Evolutionary conservation across 2,888 invertebrate species (phyloP), one percentile per base, ranked within the genome.

Genomic region (Rhingia rostrata): DNA sequence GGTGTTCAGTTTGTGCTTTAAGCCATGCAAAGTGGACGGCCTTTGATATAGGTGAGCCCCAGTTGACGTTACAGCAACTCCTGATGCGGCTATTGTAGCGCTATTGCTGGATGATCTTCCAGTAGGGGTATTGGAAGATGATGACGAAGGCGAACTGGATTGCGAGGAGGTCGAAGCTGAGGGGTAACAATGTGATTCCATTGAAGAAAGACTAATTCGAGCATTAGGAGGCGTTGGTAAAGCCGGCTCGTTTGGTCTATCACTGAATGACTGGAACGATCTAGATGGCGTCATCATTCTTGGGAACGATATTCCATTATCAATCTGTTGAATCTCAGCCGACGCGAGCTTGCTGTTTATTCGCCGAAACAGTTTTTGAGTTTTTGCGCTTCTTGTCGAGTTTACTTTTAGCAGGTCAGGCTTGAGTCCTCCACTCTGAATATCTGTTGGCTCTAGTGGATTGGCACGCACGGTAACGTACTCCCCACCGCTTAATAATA

Each of bases 1-100:
- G 6, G 94, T 93, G 88, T 95, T 95, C 58, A 96, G 92, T 92
- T 98, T 98, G 92, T 98, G 98, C 92, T 98, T 98, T 67, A 99
- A 93, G 12, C 98, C 98, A 92, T 98, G 98, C 45, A 99, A 93
- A 1, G 98, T 98, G 58, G 98, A 98, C 10, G 99, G 99, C 79
- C 99, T 93, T 89, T 96, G 96, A 91, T 96, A 94, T 87, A 92
- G 92, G 91, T 89, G 91, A 91, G 85, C 92, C 88, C 90, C 32
- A 61, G 90, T 89, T 30, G 90, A 89, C 30, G 90, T 89, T 37
- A 89, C 90, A 88, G 67, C 43, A 77, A 67, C 43, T 32, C 22
- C 93, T 88, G 92, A 22, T 45, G 70, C 75, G 1, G 72, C 58
- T 49, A 63, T 56, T 22, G 56, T 12, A 4, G 53, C 58, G 7